phyloP scores from a whole-genome alignment of 1,140 invertebrate species.

The Copidosoma floridanum region DNA sequence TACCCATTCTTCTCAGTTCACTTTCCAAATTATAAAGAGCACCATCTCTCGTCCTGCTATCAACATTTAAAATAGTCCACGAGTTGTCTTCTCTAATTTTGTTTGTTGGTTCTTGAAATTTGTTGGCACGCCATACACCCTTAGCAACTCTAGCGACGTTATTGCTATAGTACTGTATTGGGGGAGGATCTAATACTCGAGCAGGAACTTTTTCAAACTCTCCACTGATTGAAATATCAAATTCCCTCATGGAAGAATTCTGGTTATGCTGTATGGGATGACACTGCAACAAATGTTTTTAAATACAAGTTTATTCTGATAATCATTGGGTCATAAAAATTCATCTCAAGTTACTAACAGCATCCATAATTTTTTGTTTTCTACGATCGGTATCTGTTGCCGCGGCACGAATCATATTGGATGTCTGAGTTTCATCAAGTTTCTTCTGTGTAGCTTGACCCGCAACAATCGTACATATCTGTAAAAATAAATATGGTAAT shows the following conservation, averaged over 20 bases:
- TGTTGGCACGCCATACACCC: constrained; percentile 55
- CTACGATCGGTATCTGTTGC: constrained; percentile 63
- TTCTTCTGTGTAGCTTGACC: constrained; percentile 62
- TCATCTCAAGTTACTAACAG: too few species aligned
- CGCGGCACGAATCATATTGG: constrained; percentile 64
- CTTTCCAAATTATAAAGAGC: too few species aligned
- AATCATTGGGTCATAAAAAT: too few species aligned
- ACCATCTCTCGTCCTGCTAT: too few species aligned
- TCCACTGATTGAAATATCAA: constrained; percentile 58
- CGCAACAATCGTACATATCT: too few species aligned
- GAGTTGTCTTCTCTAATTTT: constrained; percentile 4
- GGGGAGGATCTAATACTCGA: constrained; percentile 60
- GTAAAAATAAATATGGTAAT: too few species aligned
- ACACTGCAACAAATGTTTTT: too few species aligned
- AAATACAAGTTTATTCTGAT: too few species aligned
- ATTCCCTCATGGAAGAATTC: constrained; percentile 58
- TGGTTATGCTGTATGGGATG: constrained; percentile 50
- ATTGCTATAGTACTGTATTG: too few species aligned
- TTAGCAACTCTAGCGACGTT: constrained; percentile 35
- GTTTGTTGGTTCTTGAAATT: constrained; percentile 47
- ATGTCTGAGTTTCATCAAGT: constrained; percentile 61
- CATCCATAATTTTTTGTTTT: constrained; percentile 64
- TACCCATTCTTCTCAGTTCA: too few species aligned
- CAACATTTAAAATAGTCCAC: constrained; percentile 55
- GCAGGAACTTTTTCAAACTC: constrained; percentile 61